Base-by-base conservation (phyloP, 2,113 vertebrate species). In the Pelusios castaneus region DNA sequence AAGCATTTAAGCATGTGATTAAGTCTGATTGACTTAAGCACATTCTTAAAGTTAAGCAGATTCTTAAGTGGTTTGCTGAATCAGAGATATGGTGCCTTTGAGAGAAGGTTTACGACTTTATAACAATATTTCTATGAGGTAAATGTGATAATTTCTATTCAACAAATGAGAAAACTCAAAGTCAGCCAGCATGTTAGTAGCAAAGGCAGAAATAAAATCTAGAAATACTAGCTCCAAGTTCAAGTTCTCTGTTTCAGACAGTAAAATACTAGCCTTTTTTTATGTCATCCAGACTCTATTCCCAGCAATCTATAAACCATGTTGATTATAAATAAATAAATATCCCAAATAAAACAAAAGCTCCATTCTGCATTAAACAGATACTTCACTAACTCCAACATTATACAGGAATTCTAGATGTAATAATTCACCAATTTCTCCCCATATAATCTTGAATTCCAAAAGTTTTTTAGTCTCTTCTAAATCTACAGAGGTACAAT, bases 401-500 rank as follows among this genome's bases (percentile, higher is more conserved):
- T 43, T 89, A 86, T 73, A 14, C 89, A 25, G 24, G n/a, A 78
- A n/a, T 58, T 80, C 67, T 67, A 49, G 80, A 91, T 51, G 10
- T 1, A 86, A 45, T 82, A 78, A 85, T 90, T 90, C 84, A 81
- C 49, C 73, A 82, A 25, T 58, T 27, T 56, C 84, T 85, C 76
- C 17, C 70, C 80, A 17, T 41, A 21, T 95, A 77, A 89, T 67
- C 41, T 76, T 45, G 41, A 22, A 67, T 91, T 83, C 81, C 87
- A 95, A 41, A 89, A 93, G 34, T 3, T 29, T 86, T 92, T 85
- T 82, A 70, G 49, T 24, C n/a, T 81, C 58, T 91, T 88, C 3
- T 47, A 67, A 94, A 91, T 8, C 67, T 92, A 67, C 27, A 82
- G 85, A 86, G 94, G n/a, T 83, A 84, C 45, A 80, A 19, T 84